Base-by-base conservation (phyloP, 2,888 invertebrate genomes). In the Diploptera punctata region DNA sequence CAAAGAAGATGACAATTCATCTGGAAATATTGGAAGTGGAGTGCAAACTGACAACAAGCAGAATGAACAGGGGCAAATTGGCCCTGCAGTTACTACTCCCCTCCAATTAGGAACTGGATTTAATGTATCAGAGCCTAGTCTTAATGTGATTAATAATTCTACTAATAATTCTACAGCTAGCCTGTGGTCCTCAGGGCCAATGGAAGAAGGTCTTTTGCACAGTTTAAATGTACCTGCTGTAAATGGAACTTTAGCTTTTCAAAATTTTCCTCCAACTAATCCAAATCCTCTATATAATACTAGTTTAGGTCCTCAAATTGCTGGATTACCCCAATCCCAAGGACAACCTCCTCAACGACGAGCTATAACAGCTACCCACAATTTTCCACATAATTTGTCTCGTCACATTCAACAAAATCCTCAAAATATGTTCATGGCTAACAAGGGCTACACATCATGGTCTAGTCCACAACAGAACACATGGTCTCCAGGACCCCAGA, bases 291-390 rank as follows among this genome's bases (percentile, higher is more conserved):
- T 79, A 69, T 79, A 78, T 75, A 79, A 79, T 74, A 77, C 78
- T 74, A 79, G 77, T 76, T 76, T 80, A 76, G 78, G 78, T 70
- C 78, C 79, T 73, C 80, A 79, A 75, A 77, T 78, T 72, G 75
- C 78, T 73, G 78, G 78, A 67, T 76, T 78, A 72, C 77, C 77
- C 47, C 78, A 79, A 43, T 76, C 77, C 67, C 79, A 79, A n/a
- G 76, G 77, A 47, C 79, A 78, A 71, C 77, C 77, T 31, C 78
- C 78, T 61, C 81, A 80, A 73, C 78, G 84, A 74, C 79, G 84
- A 76, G 83, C 84, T 60, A 84, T 84, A 69, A 83, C 84, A 19
- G 83, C 81, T 19, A 81, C 82, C 73, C 83, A 83, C 75, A 83
- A 83, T 78, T 82, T 82, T 78, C 81, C 82, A 67, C 81, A 81